Conservation (phyloP, 2,113 vertebrate genomes). For the Hemicordylus capensis region DNA sequence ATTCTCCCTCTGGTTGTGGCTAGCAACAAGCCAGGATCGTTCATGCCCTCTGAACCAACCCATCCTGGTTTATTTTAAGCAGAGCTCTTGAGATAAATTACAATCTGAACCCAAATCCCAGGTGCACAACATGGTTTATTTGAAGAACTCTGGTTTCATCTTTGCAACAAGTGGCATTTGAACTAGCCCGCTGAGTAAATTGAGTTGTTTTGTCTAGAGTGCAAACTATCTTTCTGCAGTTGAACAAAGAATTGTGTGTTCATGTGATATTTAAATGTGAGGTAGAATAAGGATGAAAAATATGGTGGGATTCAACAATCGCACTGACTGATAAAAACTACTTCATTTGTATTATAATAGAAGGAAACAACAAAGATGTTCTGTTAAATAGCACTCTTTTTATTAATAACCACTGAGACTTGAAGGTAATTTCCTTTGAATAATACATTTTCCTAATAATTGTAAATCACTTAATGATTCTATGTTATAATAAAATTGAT, state of each 20-base stretch:
- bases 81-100: too few relatives aligned
- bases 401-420: conserved; percentile 50
- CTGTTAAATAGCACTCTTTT: conserved; percentile 44
- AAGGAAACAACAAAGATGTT: conserved; percentile 39
- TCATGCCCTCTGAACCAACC: too few relatives aligned
- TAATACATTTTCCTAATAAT: conserved; percentile 63
- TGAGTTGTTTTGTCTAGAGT: background rate
- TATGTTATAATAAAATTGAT: conserved; percentile 58
- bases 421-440: conserved; percentile 56
- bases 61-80: too few relatives aligned
- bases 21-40: too few relatives aligned
- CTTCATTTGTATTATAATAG: conserved; percentile 33
- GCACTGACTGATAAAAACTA: background rate
- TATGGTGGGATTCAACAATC: background rate
- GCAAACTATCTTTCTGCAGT: background rate
- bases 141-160: too few relatives aligned
- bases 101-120: too few relatives aligned
- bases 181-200: too few relatives aligned
- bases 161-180: too few relatives aligned
- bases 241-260: background rate
- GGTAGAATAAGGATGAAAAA: background rate
- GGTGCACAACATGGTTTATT: too few relatives aligned
- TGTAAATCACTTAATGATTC: conserved; percentile 43
- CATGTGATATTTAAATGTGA: background rate
- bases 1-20: too few relatives aligned